Percentiles rank a stretch among this genome's conserved stretches.
These are phyloP conservation scores for Yponomeuta plumbellus DNA, from an alignment of 2,888 invertebrate genomes.

Conservation along the genomic window DNA sequence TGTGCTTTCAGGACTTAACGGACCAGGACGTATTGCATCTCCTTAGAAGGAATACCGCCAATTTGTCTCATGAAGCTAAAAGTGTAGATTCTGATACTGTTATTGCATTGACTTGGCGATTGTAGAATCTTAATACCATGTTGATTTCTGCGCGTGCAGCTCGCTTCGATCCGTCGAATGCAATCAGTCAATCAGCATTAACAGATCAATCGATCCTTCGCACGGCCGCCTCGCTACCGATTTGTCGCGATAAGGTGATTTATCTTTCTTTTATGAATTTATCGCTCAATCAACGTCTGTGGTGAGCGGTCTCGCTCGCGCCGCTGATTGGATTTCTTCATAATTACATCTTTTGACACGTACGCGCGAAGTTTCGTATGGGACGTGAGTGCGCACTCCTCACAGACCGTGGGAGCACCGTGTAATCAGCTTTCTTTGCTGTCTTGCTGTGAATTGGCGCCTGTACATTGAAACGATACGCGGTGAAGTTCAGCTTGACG, in stretches of 20 bases:
- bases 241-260: slow-evolving; percentile 68
- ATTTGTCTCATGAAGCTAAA: background rate
- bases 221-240: slow-evolving; percentile 46
- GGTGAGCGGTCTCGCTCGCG: slow-evolving; percentile 45
- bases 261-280: slow-evolving; percentile 70
- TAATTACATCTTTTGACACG: slow-evolving; percentile 77
- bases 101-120: background rate
- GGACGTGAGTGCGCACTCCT: slow-evolving; percentile 42
- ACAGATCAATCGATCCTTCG: background rate
- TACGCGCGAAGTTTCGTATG: slow-evolving; percentile 73
- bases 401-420: slow-evolving; percentile 71
- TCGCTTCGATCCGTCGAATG: background rate
- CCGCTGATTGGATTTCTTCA: slow-evolving; percentile 74
- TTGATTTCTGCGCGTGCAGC: background rate
- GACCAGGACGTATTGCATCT: background rate
- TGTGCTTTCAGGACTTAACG: background rate
- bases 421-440: slow-evolving; percentile 71
- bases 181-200: slow-evolving; percentile 19
- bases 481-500: slow-evolving; percentile 8
- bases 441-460: slow-evolving; percentile 63
- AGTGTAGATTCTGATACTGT: background rate
- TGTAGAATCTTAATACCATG: background rate
- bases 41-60: background rate
- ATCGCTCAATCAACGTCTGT: slow-evolving; percentile 66
- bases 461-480: slow-evolving; percentile 24